Evolutionary conservation across 2,888 invertebrate genomes (phyloP), one percentile per base, ranked within the genome.

Genomic region (Mallateleia sp.): DNA sequence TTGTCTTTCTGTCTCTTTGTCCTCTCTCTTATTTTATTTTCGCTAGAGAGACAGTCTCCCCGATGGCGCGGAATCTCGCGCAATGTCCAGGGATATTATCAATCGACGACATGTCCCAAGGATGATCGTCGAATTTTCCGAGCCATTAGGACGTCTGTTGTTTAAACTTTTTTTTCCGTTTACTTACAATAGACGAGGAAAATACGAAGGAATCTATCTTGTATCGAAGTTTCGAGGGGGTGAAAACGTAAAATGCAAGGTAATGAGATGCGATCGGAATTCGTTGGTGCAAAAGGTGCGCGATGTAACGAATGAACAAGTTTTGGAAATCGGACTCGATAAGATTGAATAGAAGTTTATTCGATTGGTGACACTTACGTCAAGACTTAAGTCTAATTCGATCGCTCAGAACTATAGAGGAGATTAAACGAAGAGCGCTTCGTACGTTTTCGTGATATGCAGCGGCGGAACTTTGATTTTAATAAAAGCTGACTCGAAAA

Each of bases 211-310:
- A 60, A 81, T 81, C 72, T 56, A 79, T 69, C 50, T 64, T 50
- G 75, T 82, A 75, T 75, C 75, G 52, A 74, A 74, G 81, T 82
- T 74, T 58, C 20, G 14, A 42, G 67, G 42, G 66, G 20, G 20
- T 32, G 56, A 54, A 66, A 72, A 72, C 71, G 72, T 50, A 78
- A 84, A 84, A 84, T 71, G 75, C 77, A 72, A 64, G 72, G 71
- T 84, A 84, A 84, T 84, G 83, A 84, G 78, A 84, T 75, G 75
- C 67, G 82, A 82, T 75, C 60, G 82, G 47, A 75, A 75, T 84
- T 85, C 74, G 69, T 80, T 77, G 85, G 75, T 85, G 85, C 80
- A 71, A 77, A 85, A 81, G 77, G 66, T 85, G 79, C 80, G 77
- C 71, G 77, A 77, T 62, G 47, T 80, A 85, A 77, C 80, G 77